Evolutionary conservation across 2,797 vertebrate species (phyloP), one percentile per base, ranked within the genome.

Genomic region (Falco novaeseelandiae): DNA sequence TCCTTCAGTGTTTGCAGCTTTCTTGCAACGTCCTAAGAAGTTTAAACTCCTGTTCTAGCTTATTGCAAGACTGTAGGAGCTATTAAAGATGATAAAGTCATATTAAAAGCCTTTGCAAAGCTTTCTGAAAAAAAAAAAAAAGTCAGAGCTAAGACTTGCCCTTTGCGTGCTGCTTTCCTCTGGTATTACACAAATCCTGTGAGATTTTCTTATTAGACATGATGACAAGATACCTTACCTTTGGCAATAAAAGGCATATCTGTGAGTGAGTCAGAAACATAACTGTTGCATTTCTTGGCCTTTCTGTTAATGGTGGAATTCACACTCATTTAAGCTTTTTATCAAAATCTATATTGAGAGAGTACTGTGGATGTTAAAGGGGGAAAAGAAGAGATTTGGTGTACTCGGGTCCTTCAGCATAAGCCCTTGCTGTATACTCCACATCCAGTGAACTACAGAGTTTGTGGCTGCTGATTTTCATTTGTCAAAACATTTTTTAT

Each of bases 401-500:
- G 14, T 42, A 62, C 22, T 23, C 23, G 87, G 65, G 14, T 5
- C 10, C 29, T 76, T 51, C 32, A 91, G 38, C 87, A 54, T 9
- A 83, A 85, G 6, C 23, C 8, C 14, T 27, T 66, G 11, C 25
- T 66, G 11, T 25, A n/a, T 19, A 61, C 36, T 49, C 32, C 54
- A 40, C 15, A 66, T 14, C 21, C 44, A 66, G 55, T 18, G 55
- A 83, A 14, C 13, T 22, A 40, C 38, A 40, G 36, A 78, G 44
- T 42, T 80, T 63, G 13, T 30, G 49, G 59, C 16, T 44, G 54
- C 18, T 89, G 62, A 73, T 88, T 82, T 84, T 25, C 29, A 66
- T 90, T 89, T 88, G 46, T 48, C 70, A 87, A 91, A 95, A 86
- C n/a, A 32, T 66, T 73, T 52, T 87, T 87, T 76, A 84, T 58